Evolutionary conservation across 2,888 invertebrate species (phyloP).

Genomic region (Muschampia plurimacula): DNA sequence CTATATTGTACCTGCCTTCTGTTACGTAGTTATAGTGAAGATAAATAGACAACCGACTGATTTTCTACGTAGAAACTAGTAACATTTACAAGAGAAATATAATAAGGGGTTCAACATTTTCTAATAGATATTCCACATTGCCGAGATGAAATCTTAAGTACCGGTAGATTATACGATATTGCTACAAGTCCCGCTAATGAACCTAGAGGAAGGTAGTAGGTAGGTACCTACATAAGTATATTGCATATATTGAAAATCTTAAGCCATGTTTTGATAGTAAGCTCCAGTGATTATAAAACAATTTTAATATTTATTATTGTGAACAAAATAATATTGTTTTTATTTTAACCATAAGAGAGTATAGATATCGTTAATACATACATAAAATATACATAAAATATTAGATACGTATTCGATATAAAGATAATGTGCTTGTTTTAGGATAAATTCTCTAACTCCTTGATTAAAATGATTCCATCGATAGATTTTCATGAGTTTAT

Average conservation of each 20-base stretch:
- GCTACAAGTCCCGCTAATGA: slow-evolving; percentile 30
- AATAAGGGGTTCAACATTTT: slow-evolving; percentile 35
- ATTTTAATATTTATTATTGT: too few relatives aligned
- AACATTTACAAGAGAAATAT: slow-evolving; percentile 27
- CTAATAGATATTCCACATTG: slow-evolving; percentile 38
- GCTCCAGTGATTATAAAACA: not conserved
- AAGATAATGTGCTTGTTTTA: too few relatives aligned
- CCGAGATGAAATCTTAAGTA: slow-evolving; percentile 38
- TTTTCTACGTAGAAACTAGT: slow-evolving; percentile 11
- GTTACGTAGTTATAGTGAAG: not conserved
- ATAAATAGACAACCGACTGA: not conserved
- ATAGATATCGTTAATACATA: too few relatives aligned
- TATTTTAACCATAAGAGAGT: too few relatives aligned
- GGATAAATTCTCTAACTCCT: too few relatives aligned
- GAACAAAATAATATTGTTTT: too few relatives aligned
- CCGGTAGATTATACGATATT: slow-evolving; percentile 36
- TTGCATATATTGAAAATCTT: slow-evolving; percentile 25
- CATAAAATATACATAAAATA: too few relatives aligned
- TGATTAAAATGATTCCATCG: too few relatives aligned
- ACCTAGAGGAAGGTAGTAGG: not conserved
- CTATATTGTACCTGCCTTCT: not conserved
- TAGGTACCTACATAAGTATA: not conserved
- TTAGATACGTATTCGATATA: too few relatives aligned
- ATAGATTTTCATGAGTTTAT: too few relatives aligned
- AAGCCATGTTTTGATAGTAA: slow-evolving; percentile 4